Evolutionary conservation across 2,113 vertebrate genomes (phyloP).

Genomic region (Manacus vitellinus): DNA sequence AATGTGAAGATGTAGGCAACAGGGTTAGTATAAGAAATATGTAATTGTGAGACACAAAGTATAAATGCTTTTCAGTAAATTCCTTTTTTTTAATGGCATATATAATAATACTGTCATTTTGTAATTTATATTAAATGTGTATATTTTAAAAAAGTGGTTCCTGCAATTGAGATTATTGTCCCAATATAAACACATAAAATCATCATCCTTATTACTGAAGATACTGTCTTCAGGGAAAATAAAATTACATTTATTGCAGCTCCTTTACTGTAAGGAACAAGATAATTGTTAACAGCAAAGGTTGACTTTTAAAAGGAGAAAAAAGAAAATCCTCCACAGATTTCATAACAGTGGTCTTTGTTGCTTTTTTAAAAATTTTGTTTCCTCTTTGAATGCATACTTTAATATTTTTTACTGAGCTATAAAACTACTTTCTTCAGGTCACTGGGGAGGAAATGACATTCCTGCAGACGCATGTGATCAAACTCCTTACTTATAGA

Average conservation of each 20-base stretch:
- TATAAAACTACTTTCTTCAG: neutral
- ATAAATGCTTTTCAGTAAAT: slow-evolving; percentile 1
- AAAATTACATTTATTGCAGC: neutral
- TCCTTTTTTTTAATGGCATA: neutral
- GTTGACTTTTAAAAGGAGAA: neutral
- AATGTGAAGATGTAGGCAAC: slow-evolving; percentile 52
- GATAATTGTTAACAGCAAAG: neutral
- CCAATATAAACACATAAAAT: neutral
- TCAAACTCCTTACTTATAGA: neutral
- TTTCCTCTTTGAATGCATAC: neutral
- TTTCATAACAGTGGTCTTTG: neutral
- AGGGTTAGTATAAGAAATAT: slow-evolving; percentile 45
- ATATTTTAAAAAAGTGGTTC: neutral
- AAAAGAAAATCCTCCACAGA: neutral
- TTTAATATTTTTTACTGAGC: neutral
- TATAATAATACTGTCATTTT: neutral
- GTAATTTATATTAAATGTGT: neutral
- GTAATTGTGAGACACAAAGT: slow-evolving; percentile 35
- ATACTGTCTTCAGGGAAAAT: neutral
- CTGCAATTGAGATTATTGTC: neutral
- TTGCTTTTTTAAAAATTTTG: neutral
- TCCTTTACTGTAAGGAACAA: neutral
- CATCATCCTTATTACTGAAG: neutral
- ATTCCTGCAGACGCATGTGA: neutral
- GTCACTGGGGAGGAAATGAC: neutral